Evolutionary conservation across 2,113 vertebrate species (phyloP).

Genomic region (Fulica atra): DNA sequence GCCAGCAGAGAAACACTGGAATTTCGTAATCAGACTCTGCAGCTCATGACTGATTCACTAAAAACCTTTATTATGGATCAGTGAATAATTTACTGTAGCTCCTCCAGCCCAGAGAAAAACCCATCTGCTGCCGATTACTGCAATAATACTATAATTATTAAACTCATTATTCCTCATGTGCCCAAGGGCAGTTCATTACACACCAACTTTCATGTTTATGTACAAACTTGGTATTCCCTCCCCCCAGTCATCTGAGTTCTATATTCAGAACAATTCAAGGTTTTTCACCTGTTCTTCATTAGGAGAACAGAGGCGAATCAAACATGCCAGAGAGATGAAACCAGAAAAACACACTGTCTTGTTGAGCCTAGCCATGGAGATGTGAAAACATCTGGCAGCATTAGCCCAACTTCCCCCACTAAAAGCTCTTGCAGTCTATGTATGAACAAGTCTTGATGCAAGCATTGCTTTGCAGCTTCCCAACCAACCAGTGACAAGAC

Average conservation of each 20-base stretch:
- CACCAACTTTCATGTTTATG: constrained; percentile 34
- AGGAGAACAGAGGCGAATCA: not conserved
- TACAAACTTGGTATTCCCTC: not conserved
- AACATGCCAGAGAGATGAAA: not conserved
- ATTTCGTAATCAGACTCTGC: not conserved
- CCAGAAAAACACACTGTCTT: not conserved
- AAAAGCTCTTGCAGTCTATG: not conserved
- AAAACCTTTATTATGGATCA: constrained; percentile 48
- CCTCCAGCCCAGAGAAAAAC: constrained; percentile 33
- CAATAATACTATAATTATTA: constrained; percentile 39
- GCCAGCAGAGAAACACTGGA: not conserved
- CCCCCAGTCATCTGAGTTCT: not conserved
- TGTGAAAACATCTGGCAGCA: not conserved
- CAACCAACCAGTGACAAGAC: not conserved
- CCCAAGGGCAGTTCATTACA: constrained; percentile 9
- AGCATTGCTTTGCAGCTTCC: not conserved
- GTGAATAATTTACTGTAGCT: constrained; percentile 35
- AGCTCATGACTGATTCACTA: not conserved
- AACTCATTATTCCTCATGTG: constrained; percentile 35
- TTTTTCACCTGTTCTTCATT: constrained; percentile 48
- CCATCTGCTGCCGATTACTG: constrained; percentile 56
- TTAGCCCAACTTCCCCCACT: not conserved
- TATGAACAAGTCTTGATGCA: not conserved
- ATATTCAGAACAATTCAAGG: not conserved
- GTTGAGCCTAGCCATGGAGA: not conserved